A percentile compares a stretch with the other conserved stretches of the same genome.
These are phyloP conservation scores for Drosophila lini DNA, from an alignment of 1,140 invertebrate genomes.

Conservation along the genomic window DNA sequence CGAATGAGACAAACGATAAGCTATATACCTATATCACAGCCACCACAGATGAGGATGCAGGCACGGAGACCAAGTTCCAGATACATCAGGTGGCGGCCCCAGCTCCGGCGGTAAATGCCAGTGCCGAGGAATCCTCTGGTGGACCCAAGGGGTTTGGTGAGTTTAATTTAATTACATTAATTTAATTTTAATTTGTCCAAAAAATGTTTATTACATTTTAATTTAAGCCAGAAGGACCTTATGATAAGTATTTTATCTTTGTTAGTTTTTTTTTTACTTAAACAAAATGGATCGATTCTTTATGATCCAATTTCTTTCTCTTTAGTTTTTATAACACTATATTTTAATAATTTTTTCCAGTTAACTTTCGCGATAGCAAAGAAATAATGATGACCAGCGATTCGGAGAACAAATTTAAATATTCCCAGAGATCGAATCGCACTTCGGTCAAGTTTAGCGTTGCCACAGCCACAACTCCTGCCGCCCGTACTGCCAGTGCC, in stretches of 20 bases:
- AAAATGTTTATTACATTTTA: too few relatives aligned
- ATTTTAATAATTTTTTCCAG: constrained; percentile 29
- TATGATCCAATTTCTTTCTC: not conserved
- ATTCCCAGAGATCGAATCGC: constrained; percentile 70
- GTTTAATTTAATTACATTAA: not conserved
- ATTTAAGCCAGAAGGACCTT: too few relatives aligned
- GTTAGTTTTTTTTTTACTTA: not conserved
- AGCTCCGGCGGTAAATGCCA: constrained; percentile 20
- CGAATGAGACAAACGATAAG: constrained; percentile 78
- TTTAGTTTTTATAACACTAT: not conserved
- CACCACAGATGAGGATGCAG: constrained; percentile 71
- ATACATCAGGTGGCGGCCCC: constrained; percentile 67
- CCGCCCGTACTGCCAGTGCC: constrained; percentile 63
- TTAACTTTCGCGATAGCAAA: constrained; percentile 84
- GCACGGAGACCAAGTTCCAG: constrained; percentile 72
- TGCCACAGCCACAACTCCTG: constrained; percentile 51
- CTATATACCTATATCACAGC: constrained; percentile 77
- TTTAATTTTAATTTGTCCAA: too few relatives aligned
- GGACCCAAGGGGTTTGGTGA: constrained; percentile 77
- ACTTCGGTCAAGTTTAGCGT: constrained; percentile 59
- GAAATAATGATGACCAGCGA: constrained; percentile 85
- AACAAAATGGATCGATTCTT: too few relatives aligned
- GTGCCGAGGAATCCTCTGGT: constrained; percentile 52
- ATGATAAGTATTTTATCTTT: too few relatives aligned
- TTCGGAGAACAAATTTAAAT: constrained; percentile 84